These are phyloP conservation scores for Acanthosepion esculentum DNA, from an alignment of 2,888 invertebrate genomes.

Conservation along the genomic window DNA sequence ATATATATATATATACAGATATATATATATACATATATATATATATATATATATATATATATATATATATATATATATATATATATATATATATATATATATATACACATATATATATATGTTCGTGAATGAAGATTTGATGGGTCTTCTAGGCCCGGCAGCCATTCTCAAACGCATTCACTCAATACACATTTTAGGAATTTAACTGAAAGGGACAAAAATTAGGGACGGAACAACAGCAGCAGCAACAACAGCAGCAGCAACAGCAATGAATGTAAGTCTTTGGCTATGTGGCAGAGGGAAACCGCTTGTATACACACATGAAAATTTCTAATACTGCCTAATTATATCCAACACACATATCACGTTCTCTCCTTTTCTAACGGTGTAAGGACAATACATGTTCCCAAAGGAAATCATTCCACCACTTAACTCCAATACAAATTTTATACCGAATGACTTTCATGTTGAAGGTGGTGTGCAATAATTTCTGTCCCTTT, in stretches of 20 bases:
- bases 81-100: no score
- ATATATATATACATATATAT: no score
- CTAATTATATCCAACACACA: background rate
- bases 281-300: background rate
- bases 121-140: no score
- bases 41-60: no score
- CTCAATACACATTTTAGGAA: background rate
- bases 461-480: background rate
- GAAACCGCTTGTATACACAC: background rate
- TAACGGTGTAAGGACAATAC: background rate
- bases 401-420: conserved; percentile 1
- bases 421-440: background rate
- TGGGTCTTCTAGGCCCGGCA: background rate
- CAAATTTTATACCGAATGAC: background rate
- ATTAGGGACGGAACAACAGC: background rate
- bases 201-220: background rate
- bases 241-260: background rate
- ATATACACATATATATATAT: no score
- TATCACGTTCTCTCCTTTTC: background rate
- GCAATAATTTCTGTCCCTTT: background rate
- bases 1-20: no score
- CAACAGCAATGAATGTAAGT: no score
- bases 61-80: no score
- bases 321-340: background rate
- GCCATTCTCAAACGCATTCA: background rate